These are phyloP conservation scores for Drosophila willistoni DNA, from an alignment of 1,140 invertebrate genomes.

Conservation along the genomic window DNA sequence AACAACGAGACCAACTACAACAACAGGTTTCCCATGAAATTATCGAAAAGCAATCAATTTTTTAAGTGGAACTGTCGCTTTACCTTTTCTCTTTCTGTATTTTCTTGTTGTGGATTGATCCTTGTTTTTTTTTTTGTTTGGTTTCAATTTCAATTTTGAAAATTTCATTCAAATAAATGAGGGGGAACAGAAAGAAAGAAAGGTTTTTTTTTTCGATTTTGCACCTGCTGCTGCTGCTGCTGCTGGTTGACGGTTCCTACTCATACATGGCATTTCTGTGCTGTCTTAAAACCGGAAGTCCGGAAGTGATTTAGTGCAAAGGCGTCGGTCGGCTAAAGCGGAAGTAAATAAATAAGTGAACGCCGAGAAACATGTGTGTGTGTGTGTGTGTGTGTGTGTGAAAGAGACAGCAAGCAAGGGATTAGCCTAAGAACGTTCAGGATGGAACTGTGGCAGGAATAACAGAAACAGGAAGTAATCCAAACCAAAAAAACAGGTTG, in stretches of 20 bases:
- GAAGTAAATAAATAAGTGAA: slow-evolving; percentile 70
- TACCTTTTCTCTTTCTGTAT: slow-evolving; percentile 18
- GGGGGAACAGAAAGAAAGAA: not conserved
- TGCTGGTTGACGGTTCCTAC: slow-evolving; percentile 45
- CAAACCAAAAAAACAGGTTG: slow-evolving; percentile 67
- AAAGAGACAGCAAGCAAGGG: not conserved
- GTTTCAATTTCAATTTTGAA: slow-evolving; percentile 75
- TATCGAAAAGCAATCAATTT: slow-evolving; percentile 79
- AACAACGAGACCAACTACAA: slow-evolving; percentile 32
- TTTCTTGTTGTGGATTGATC: slow-evolving; percentile 19
- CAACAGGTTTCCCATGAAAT: slow-evolving; percentile 79
- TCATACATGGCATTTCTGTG: slow-evolving; percentile 18
- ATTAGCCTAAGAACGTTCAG: not conserved
- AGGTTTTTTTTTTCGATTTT: slow-evolving; percentile 43
- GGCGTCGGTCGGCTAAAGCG: slow-evolving; percentile 47
- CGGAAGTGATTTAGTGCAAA: slow-evolving; percentile 79
- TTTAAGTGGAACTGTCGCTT: slow-evolving; percentile 76
- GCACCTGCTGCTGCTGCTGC: slow-evolving; percentile 71
- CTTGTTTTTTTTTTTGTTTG: slow-evolving; percentile 52
- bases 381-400: not conserved
- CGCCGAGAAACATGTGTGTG: slow-evolving; percentile 27
- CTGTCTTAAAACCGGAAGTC: slow-evolving; percentile 69
- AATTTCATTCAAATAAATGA: slow-evolving; percentile 81
- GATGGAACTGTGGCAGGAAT: not conserved
- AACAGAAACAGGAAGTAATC: slow-evolving; percentile 54